Evolutionary conservation across 2,113 vertebrate genomes (phyloP).

Genomic region (Anas platyrhynchos): DNA sequence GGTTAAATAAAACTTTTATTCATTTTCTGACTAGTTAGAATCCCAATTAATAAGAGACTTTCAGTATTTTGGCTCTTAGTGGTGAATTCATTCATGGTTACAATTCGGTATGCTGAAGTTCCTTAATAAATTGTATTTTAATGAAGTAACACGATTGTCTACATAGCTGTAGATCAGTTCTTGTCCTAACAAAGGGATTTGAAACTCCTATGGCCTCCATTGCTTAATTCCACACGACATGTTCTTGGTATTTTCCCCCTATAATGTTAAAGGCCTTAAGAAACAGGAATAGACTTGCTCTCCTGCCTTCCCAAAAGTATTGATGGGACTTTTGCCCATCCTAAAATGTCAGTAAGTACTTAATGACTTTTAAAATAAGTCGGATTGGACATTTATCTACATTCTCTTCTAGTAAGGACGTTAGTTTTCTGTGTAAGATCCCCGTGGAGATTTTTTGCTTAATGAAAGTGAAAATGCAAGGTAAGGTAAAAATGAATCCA

Average conservation of each 20-base stretch:
- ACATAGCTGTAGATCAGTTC: slow-evolving; percentile 34
- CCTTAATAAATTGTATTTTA: background rate
- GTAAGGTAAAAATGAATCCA: background rate
- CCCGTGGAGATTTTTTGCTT: background rate
- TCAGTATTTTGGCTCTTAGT: background rate
- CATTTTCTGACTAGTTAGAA: slow-evolving; percentile 20
- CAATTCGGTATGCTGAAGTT: background rate
- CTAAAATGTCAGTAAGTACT: background rate
- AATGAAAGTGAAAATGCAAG: background rate
- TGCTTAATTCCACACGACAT: slow-evolving; percentile 41
- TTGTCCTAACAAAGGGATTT: slow-evolving; percentile 8
- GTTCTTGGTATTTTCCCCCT: background rate
- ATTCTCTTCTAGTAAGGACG: background rate
- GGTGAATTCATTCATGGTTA: background rate
- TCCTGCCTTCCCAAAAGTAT: background rate
- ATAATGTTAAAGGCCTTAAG: background rate
- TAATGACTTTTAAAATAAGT: background rate
- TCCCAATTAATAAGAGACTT: background rate
- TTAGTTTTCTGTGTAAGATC: background rate
- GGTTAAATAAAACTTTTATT: slow-evolving; percentile 23
- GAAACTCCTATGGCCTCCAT: slow-evolving; percentile 25
- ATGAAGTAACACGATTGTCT: background rate
- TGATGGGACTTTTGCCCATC: background rate
- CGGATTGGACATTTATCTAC: background rate
- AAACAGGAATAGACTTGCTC: background rate